Evolutionary conservation across 2,888 invertebrate genomes (phyloP).

Genomic region (Oligia strigilis): DNA sequence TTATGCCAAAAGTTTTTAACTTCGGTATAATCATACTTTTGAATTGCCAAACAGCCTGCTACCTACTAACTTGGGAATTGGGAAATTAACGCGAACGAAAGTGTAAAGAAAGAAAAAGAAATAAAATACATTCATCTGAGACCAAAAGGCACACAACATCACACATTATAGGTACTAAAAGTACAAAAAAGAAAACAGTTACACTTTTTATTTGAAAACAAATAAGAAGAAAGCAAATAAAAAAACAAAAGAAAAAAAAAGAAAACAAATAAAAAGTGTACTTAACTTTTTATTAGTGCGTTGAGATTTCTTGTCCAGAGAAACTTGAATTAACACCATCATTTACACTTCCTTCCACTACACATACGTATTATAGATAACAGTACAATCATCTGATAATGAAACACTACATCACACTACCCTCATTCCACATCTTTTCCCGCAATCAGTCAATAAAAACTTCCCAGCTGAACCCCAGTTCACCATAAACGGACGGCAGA

Average conservation of each 20-base stretch:
- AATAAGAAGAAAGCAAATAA: too few relatives aligned
- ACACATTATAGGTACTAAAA: too few relatives aligned
- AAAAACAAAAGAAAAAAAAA: too few relatives aligned
- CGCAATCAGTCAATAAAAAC: conserved; percentile 68
- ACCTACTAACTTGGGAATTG: neutral
- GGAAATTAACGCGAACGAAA: neutral
- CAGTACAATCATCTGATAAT: conserved; percentile 18
- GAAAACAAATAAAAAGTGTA: too few relatives aligned
- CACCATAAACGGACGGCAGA: conserved; percentile 62
- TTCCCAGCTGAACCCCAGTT: conserved; percentile 64
- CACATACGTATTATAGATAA: conserved; percentile 4
- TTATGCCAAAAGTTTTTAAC: neutral
- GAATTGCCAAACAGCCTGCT: neutral
- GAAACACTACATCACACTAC: neutral
- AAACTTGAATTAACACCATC: neutral
- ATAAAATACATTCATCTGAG: too few relatives aligned
- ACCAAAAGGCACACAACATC: too few relatives aligned
- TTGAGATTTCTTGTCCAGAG: neutral
- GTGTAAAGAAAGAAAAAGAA: too few relatives aligned
- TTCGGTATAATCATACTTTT: neutral
- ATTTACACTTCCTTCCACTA: neutral
- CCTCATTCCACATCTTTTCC: conserved; percentile 36
- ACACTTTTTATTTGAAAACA: too few relatives aligned
- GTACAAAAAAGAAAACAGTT: too few relatives aligned
- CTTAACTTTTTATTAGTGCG: too few relatives aligned